phyloP scores from a whole-genome alignment of 2,113 vertebrate genomes.

The Burhinus oedicnemus region DNA sequence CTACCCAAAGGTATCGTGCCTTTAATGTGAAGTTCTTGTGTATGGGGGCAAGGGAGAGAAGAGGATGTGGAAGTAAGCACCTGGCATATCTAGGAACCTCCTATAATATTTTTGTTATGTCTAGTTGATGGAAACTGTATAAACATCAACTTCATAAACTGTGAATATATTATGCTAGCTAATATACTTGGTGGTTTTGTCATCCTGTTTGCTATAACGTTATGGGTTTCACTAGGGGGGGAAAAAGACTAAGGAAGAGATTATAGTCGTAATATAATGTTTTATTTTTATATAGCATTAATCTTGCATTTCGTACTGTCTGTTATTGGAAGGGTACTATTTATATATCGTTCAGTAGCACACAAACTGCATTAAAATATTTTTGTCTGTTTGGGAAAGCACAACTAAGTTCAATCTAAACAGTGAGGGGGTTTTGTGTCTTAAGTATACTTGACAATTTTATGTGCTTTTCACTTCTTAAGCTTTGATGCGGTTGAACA shows the following conservation, averaged over 20 bases:
- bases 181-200: not conserved
- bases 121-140: not conserved
- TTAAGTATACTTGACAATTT: not conserved
- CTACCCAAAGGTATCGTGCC: conserved; percentile 86
- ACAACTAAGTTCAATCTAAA: not conserved
- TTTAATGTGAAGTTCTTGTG: not conserved
- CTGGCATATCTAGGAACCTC: not conserved
- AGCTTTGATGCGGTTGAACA: not conserved
- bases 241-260: not conserved
- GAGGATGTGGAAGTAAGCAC: not conserved
- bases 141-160: not conserved
- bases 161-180: not conserved
- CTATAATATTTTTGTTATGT: not conserved
- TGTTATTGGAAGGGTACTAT: not conserved
- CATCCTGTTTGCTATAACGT: not conserved
- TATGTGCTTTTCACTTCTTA: not conserved
- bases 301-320: not conserved
- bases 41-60: not conserved
- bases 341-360: not conserved
- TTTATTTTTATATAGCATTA: not conserved
- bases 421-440: not conserved
- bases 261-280: not conserved
- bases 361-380: not conserved
- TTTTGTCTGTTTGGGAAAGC: not conserved
- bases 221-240: not conserved